These are phyloP conservation scores for Parapsyche elsis DNA, from an alignment of 1,140 invertebrate genomes.

Conservation along the genomic window DNA sequence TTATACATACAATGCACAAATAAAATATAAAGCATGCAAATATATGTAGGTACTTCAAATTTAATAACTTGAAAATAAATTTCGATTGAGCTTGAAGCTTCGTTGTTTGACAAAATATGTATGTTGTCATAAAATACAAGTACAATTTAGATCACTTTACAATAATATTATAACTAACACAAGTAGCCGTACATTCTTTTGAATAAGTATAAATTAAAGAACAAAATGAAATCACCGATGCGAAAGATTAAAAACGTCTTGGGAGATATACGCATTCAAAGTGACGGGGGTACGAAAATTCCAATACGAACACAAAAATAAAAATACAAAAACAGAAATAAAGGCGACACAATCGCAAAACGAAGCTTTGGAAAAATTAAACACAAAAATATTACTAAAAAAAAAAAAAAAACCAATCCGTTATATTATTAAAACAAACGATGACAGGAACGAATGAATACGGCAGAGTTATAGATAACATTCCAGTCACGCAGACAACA, in stretches of 20 bases:
- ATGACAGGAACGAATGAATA: no score
- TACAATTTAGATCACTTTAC: no score
- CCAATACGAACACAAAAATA: neutral
- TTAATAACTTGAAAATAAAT: no score
- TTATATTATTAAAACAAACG: neutral
- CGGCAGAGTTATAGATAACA: neutral
- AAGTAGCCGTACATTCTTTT: no score
- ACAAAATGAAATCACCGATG: slow-evolving; percentile 3
- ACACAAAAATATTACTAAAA: neutral
- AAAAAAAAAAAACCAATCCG: neutral
- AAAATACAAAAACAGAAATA: neutral
- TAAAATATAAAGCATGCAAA: no score
- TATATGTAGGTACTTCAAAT: no score
- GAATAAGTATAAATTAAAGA: neutral
- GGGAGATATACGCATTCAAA: neutral
- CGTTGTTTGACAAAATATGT: no score
- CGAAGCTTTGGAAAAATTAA: neutral
- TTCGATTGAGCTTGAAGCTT: no score
- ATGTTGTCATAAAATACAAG: no score
- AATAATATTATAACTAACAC: no score
- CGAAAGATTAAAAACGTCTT: slow-evolving; percentile 1
- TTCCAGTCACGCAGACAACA: neutral
- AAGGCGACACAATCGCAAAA: neutral
- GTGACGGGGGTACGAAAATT: neutral
- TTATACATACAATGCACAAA: no score